Conservation (phyloP, 2,113 vertebrate species). For the Barnardius zonarius region DNA sequence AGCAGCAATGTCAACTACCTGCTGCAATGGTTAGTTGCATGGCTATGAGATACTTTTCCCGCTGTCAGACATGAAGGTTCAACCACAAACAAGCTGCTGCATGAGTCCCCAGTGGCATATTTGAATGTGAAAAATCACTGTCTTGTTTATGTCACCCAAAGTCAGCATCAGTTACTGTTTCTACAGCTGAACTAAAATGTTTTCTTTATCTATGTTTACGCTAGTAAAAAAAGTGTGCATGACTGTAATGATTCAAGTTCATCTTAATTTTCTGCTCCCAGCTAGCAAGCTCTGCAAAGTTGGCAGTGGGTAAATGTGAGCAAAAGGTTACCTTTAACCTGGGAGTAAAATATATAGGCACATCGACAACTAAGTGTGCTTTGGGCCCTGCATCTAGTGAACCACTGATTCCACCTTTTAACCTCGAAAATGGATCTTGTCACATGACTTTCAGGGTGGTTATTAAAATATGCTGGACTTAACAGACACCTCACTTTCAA, state of each 20-base stretch:
- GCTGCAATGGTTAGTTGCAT: not conserved
- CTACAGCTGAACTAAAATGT: not conserved
- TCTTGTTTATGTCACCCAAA: not conserved
- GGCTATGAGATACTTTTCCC: not conserved
- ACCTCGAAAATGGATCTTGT: not conserved
- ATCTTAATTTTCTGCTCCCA: not conserved
- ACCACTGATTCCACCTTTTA: not conserved
- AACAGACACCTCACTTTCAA: fast-evolving
- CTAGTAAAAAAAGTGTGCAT: not conserved
- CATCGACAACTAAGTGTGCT: not conserved
- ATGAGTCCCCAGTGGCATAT: not conserved
- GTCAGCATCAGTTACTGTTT: not conserved
- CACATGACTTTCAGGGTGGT: not conserved
- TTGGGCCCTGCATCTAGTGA: not conserved
- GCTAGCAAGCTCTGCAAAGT: not conserved
- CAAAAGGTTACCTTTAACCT: not conserved
- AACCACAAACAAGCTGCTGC: not conserved
- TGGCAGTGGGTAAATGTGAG: not conserved
- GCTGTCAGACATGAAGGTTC: not conserved
- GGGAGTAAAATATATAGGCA: not conserved
- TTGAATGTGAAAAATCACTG: not conserved
- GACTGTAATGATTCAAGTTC: not conserved
- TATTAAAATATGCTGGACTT: not conserved
- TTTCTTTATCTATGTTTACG: not conserved
- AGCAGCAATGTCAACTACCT: not conserved